phyloP scores from a whole-genome alignment of 2,797 vertebrate species.

The Danio aesculapii region DNA sequence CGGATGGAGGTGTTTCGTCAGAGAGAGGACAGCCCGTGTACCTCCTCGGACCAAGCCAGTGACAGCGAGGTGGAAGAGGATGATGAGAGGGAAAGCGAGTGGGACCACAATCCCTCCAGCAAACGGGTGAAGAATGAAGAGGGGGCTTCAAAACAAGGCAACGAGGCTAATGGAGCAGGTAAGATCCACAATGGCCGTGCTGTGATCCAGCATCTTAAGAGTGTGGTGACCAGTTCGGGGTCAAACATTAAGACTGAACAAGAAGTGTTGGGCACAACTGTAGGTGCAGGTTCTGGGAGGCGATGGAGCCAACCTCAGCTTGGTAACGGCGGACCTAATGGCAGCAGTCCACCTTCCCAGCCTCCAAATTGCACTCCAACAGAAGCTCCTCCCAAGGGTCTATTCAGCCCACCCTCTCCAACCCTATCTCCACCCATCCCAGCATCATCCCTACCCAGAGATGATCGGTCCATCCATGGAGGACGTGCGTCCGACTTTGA shows the following conservation, averaged over 20 bases:
- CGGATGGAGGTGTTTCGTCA: conserved; percentile 75
- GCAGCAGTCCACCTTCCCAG: conserved; percentile 77
- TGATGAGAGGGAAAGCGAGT: conserved; percentile 70
- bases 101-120: conserved; percentile 59
- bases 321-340: conserved; percentile 75
- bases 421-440: conserved; percentile 79
- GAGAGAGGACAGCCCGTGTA: conserved; percentile 75
- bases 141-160: conserved; percentile 31
- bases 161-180: conserved; percentile 61
- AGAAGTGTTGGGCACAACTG: conserved; percentile 69
- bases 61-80: conserved; percentile 78
- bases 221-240: conserved; percentile 69
- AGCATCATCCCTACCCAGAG: conserved; percentile 78
- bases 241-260: conserved; percentile 84
- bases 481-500: conserved; percentile 77
- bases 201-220: conserved; percentile 85
- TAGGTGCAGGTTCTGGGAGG: conserved; percentile 66
- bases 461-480: conserved; percentile 72
- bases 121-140: conserved; percentile 64
- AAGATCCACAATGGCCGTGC: conserved; percentile 79
- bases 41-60: conserved; percentile 79
- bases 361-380: conserved; percentile 79
- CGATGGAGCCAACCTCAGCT: conserved; percentile 68
- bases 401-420: conserved; percentile 80
- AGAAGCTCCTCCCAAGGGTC: conserved; percentile 70